Evolutionary conservation across 2,113 vertebrate genomes (phyloP).

Genomic region (Brienomyrus brachyistius): DNA sequence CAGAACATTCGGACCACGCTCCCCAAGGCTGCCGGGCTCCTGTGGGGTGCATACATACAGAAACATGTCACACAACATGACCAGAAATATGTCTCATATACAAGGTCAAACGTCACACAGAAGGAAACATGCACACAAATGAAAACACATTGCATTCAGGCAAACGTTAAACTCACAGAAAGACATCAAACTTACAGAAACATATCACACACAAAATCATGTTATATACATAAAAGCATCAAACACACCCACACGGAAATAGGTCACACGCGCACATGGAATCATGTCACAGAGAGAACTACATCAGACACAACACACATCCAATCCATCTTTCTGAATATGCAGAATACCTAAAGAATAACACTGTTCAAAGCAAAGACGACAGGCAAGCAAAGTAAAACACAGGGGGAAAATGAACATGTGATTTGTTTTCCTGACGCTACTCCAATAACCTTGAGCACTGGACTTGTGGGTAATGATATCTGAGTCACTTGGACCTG

Average conservation of each 20-base stretch:
- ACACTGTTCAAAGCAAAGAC: background rate
- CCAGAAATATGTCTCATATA: background rate
- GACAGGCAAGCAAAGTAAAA: background rate
- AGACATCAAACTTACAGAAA: too few relatives aligned
- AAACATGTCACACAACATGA: background rate
- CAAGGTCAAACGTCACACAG: background rate
- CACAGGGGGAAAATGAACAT: background rate
- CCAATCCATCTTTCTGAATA: background rate
- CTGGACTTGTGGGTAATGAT: background rate
- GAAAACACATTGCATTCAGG: background rate
- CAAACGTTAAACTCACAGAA: too few relatives aligned
- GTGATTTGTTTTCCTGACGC: background rate
- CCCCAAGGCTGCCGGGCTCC: conserved; percentile 62
- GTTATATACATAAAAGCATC: too few relatives aligned
- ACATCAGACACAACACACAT: background rate
- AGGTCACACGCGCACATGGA: background rate
- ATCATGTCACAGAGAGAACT: background rate
- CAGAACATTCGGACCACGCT: conserved; percentile 72
- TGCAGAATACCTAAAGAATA: background rate
- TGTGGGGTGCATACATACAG: conserved; percentile 23
- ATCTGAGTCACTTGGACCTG: background rate
- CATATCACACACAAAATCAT: too few relatives aligned
- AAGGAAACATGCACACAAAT: background rate
- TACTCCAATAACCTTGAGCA: background rate
- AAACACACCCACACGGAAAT: too few relatives aligned